Base-by-base conservation (phyloP, 1,140 invertebrate species). In the Vanessa tameamea region DNA sequence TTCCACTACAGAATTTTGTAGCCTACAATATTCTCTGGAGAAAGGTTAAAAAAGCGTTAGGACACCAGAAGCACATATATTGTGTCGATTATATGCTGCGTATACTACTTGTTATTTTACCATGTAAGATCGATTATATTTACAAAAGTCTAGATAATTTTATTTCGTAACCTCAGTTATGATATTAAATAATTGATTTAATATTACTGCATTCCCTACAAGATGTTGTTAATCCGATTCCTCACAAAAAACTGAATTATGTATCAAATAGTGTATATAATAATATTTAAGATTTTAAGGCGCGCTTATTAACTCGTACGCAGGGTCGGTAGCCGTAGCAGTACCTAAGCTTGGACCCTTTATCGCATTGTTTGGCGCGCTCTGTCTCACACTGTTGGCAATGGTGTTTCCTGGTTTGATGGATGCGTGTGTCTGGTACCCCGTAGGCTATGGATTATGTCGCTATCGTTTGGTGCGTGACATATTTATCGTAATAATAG, bases 1-100 rank as follows among this genome's bases (percentile, higher is more conserved):
- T 97, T 89, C 96, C 96, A 3, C 93, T 98, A 14, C 97, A 98
- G 93, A 95, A 97, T 64, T 98, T 97, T 86, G 97, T 98, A 0
- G 97, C 97, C 1, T 95, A 98, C 47, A 94, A 95, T 70, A 97
- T 98, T 59, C 92, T 97, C 14, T 98, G 96, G 96, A 93, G 64
- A 81, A 94, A 73, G 80, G 78, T 78, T 48, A 94, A 78, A 86
- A 94, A 84, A 85, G 90, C 15, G 84, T 82, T 72, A 89, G 92
- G 61, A 63, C 80, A 63, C 20, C 13, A 53, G n/a, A 77, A 47
- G 90, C 13, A 76, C 23, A 14, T 93, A 12, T 87, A 92, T 64
- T 94, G 96, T 81, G 95, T 81, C 67, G 94, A 72, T 92, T 96
- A 78, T 89, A 94, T 66, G 89, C 94, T 63, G 11, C 90, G 72